Base-by-base conservation (phyloP, 2,888 invertebrate species). In the Bembecia ichneumoniformis region DNA sequence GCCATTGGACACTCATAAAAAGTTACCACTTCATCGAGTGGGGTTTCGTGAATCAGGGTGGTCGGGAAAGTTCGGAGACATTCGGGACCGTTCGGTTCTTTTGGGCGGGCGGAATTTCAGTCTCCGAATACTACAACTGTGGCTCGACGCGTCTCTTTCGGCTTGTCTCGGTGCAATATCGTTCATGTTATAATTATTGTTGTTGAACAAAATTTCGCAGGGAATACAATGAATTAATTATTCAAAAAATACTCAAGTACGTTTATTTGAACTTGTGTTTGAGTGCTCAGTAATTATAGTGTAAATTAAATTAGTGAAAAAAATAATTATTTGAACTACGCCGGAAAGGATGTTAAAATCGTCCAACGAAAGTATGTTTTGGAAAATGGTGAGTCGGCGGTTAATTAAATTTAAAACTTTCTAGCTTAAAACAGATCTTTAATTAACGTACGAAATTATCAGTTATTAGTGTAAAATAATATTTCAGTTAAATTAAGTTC, bases 1-100 rank as follows among this genome's bases (percentile, higher is more conserved):
- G 68, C 74, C 74, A 74, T 72, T 68, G 75, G 77, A 73, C 71
- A 74, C 74, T 81, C 81, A 75, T 84, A 82, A 83, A 83, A 84
- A 82, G 80, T 82, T 82, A 83, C 82, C 82, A 82, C 83, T 83
- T 82, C 83, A 84, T 83, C 82, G 80, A 78, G 81, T 79, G 74
- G 80, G 28, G 73, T 77, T 78, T 71, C 74, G 71, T 77, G 74
- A 76, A 77, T 77, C 78, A 79, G 66, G 64, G 58, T 57, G 54
- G 60, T 66, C 67, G 67, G 59, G 46, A 15, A 43, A 2, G 14
- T 3, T 74, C 70, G 71, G 64, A 10, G 3, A 49, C 47, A 47
- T 51, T 73, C 73, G 75, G 67, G 20, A 34, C 36, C 35, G 53
- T 52, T 79, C 79, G 80, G 64, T 52, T 48, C 58, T 53, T 67